Base-by-base conservation (phyloP, 2,113 vertebrate species). In the Thalassarche chlororhynchos region DNA sequence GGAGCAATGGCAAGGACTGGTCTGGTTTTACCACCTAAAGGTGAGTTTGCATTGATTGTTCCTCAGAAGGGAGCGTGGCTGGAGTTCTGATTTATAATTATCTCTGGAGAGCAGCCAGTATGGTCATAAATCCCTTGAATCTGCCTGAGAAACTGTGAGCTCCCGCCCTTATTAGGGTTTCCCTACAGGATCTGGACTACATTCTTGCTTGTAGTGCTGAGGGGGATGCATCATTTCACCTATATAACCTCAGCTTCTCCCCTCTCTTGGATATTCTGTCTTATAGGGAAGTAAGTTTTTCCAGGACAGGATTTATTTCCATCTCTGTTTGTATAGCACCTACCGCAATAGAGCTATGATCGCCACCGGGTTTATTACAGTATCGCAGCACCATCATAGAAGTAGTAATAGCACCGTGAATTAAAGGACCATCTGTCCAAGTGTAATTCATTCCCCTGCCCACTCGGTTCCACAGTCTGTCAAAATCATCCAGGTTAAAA, bases 391-490 rank as follows among this genome's bases (percentile, higher is more conserved):
- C 58, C 40, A 55, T 66, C 55, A 12, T 1, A 83, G 87, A 79
- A 91, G 87, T 78, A 96, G 87, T 71, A 95, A 85, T 68, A 91
- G 78, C 21, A 6, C 77, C 0, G 2, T 46, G 93, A 88, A 90
- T 66, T 51, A n/a, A 26, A 29, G 88, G 85, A 93, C 93, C 96
- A 97, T 96, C 97, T 97, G 96, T 69, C 84, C 95, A 83, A 95
- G 78, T 85, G 78, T 42, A 80, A 95, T 54, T 79, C 92, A 25
- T 28, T 95, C 78, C 71, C 29, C 85, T 90, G 95, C 96, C 96
- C 92, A 96, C 96, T 97, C 82, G 32, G 90, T 80, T 92, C 93
- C 61, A 72, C 96, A 87, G 96, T 96, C 96, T 96, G 95, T 97
- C 93, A 96, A 74, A 95, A 91, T 20, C 87, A 93, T 40, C 77